Evolutionary conservation across 2,888 invertebrate genomes (phyloP), one percentile per base, ranked within the genome.

Genomic region (Lasioglossum figueresi): DNA sequence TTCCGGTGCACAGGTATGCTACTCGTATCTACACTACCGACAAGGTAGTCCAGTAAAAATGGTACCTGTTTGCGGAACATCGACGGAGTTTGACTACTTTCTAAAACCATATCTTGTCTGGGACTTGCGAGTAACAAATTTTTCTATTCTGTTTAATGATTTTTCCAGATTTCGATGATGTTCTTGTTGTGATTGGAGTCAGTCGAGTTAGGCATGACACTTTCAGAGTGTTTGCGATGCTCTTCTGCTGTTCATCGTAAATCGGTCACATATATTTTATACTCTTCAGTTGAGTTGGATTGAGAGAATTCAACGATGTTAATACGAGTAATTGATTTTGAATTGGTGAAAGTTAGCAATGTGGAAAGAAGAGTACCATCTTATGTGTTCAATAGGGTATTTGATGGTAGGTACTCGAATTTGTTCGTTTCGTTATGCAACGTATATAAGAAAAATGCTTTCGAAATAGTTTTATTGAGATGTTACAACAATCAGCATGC

Each of bases 401-500:
- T 10, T 16, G 59, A 27, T 76, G 70, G 5, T 19, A 23, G 56
- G 37, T 43, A 5, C n/a, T 16, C 14, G 16, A 77, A 6, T 16
- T 56, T 56, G 12, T 48, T 45, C 23, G 12, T 34, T n/a, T n/a
- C 4, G 63, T 40, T 48, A 5, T 6, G 14, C 23, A 43, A 70
- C 70, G 48, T 16, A n/a, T 52, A 23, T 27, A 34, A 52, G 19
- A 45, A 73, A 19, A 6, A 40, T 59, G 19, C 23, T 77, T 85
- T 83, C 52, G 45, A 80, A 78, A 76, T 82, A 68, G 72, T 87
- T 89, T 89, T 92, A 93, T 94, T 93, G 90, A 93, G 91, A 92
- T 91, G 82, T 93, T 91, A 94, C 93, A 94, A 94, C 93, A 92
- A 92, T 91, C 86, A 94, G 91, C 94, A 94, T 94, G 93, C 94